Evolutionary conservation across 2,888 invertebrate genomes (phyloP), one percentile per base, ranked within the genome.

Genomic region (Rutpela maculata): DNA sequence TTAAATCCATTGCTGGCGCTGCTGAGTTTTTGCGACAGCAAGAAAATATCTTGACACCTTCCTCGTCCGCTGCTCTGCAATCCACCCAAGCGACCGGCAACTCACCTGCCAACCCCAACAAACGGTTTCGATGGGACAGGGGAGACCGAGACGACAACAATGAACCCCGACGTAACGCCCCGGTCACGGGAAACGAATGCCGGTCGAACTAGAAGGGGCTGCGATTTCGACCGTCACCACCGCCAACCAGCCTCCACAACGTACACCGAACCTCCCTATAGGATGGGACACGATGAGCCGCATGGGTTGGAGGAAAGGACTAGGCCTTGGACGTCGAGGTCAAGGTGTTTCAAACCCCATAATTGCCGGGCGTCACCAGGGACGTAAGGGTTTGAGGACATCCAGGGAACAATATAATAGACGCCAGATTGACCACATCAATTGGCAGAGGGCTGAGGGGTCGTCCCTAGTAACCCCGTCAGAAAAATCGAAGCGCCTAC

Each of bases 11-110:
- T n/a, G n/a, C n/a, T n/a, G n/a, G n/a, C n/a, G n/a, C n/a, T n/a
- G n/a, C n/a, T n/a, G n/a, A n/a, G n/a, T n/a, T n/a, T n/a, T n/a
- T n/a, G n/a, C n/a, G n/a, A n/a, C n/a, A n/a, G n/a, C 74, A 77
- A 50, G 70, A 77, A 22, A 56, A 5, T 6, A 69, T 74, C 9
- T 5, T 15, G 15, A n/a, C 62, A 1, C 17, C 31, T 11, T 15
- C 62, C 5, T 5, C 62, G 26, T 31, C 62, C 55, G 4, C 12
- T 4, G 12, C 55, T 9, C 4, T n/a, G 12, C 12, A 17, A n/a
- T 1, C 7, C 3, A 1, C 56, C n/a, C 2, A 1, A n/a, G 56
- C 15, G 12, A 55, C 56, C 18, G n/a, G 1, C 5, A 17, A 1
- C 56, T 5, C 56, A n/a, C 56, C n/a, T n/a, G 17, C 9, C 17